These are phyloP conservation scores for Hetaerina titia DNA, from an alignment of 2,888 invertebrate genomes.

Conservation along the genomic window DNA sequence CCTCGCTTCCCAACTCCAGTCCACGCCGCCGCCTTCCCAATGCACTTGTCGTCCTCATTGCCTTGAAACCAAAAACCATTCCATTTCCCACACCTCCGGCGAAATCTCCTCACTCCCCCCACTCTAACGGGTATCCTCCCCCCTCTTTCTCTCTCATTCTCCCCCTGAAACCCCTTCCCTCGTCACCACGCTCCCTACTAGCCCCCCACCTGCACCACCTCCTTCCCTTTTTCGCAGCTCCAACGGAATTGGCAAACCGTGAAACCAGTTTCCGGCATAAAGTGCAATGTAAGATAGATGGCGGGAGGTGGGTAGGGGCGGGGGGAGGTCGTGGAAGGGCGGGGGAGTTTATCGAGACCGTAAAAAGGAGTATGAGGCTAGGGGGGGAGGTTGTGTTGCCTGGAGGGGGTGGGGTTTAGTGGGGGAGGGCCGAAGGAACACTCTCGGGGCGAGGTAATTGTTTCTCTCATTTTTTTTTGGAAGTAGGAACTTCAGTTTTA, in stretches of 20 bases:
- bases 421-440: not conserved
- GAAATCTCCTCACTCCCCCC: conserved; percentile 38
- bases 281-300: conserved; percentile 63
- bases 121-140: not conserved
- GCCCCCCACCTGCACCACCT: not conserved
- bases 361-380: conserved; percentile 7
- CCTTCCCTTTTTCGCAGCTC: conserved; percentile 4
- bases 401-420: not conserved
- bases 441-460: not conserved
- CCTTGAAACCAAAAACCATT: conserved; percentile 59
- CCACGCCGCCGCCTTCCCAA: not conserved
- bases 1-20: not conserved
- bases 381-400: conserved; percentile 5
- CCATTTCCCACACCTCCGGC: conserved; percentile 63
- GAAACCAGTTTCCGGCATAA: conserved; percentile 67
- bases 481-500: not conserved
- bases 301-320: not conserved
- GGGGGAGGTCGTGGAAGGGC: not conserved
- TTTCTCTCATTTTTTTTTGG: not conserved
- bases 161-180: not conserved
- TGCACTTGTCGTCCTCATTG: conserved; percentile 28
- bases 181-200: not conserved
- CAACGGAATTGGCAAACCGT: conserved; percentile 62
- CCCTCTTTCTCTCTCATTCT: not conserved
- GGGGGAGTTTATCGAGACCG: not conserved